Base-by-base conservation (phyloP, 2,113 vertebrate species). In the Loxodonta africana region DNA sequence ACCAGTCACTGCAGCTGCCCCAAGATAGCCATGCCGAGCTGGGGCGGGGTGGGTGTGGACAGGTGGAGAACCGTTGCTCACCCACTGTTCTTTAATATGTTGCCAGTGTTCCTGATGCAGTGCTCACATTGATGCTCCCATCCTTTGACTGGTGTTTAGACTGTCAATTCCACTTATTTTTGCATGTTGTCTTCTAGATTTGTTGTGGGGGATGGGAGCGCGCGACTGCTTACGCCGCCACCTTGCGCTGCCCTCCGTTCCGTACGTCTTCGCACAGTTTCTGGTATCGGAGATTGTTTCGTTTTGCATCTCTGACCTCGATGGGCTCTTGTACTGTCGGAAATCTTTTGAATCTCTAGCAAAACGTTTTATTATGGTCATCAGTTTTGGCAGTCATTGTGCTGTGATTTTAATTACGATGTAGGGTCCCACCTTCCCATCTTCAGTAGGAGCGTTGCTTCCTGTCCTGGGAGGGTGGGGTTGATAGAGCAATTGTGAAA, bases 401-500 rank as follows among this genome's bases (percentile, higher is more conserved):
- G 83, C 21, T 77, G 14, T 82, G 37, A 57, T 62, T 90, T 80
- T 63, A 90, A 62, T 95, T 81, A 80, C 17, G 51, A 0, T 62
- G 0, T 46, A 4, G 4, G 5, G 3, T 53, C 15, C n/a, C 4
- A 23, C 3, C 3, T 51, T 7, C 48, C 12, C 15, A 12, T 60
- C 77, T 97, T 88, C 46, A 87, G 60, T 77, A 14, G 57, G 69
- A 81, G 14, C 4, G 28, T 93, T 83, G n/a, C 90, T 93, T 88
- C 53, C 12, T 51, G 25, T 88, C 26, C 5, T 53, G 51, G 86
- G 51, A 77, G 48, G 93, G 51, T 33, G 60, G 26, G 5, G 28
- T 51, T 92, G 60, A 10, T 77, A 18, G 5, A 48, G 44, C 44
- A 48, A 7, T 5, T 14, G 76, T 6, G 23, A 78, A 80, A 51